Evolutionary conservation across 2,113 vertebrate species (phyloP).

Genomic region (Procavia capensis): DNA sequence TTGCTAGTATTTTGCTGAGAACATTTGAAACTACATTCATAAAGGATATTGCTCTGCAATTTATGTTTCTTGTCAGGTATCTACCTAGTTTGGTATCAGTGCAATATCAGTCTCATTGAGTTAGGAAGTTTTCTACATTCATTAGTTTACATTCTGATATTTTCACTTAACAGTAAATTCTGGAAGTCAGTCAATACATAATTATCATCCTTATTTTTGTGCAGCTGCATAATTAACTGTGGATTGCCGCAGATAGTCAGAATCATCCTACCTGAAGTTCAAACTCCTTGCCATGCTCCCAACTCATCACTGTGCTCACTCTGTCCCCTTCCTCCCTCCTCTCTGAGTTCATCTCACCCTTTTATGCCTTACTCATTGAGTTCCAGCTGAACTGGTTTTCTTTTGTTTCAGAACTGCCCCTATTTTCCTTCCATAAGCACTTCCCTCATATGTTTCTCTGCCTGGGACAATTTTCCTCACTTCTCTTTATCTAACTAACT

Average conservation of each 20-base stretch:
- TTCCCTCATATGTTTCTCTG: constrained; percentile 12
- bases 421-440: neutral
- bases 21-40: neutral
- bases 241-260: neutral
- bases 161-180: neutral
- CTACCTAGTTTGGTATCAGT: neutral
- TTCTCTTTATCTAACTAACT: neutral
- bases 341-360: neutral
- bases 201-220: neutral
- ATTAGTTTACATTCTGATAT: neutral
- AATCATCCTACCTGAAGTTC: neutral
- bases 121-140: neutral
- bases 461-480: neutral
- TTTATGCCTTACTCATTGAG: neutral
- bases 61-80: neutral
- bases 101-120: neutral
- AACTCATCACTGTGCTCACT: neutral
- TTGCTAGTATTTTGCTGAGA: neutral
- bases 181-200: neutral
- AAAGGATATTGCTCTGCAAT: neutral
- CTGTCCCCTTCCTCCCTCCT: neutral
- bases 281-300: neutral
- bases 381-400: neutral
- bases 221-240: neutral
- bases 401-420: neutral